Evolutionary conservation across 2,888 invertebrate genomes (phyloP).

Genomic region (Noctuana brunneofusca): DNA sequence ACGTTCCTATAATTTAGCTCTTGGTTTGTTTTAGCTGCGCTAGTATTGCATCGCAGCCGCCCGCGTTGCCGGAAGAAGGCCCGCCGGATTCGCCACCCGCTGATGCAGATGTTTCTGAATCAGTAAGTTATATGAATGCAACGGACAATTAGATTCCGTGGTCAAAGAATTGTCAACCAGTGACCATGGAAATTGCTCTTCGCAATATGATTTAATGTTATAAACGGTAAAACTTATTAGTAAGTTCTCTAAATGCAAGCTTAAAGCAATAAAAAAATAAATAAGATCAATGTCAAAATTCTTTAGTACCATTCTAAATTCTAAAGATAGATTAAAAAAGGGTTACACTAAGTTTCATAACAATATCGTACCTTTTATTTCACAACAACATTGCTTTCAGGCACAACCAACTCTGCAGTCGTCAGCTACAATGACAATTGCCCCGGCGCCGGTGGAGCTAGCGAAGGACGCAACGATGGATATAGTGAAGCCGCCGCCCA

Average conservation of each 20-base stretch:
- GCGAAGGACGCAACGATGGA: slow-evolving; percentile 59
- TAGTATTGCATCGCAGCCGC: slow-evolving; percentile 57
- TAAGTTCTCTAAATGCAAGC: too few species aligned
- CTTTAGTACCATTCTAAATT: too few species aligned
- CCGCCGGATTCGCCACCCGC: slow-evolving; percentile 52
- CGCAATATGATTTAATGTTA: too few species aligned
- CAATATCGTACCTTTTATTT: background rate
- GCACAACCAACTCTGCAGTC: slow-evolving; percentile 64
- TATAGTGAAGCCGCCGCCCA: slow-evolving; percentile 51
- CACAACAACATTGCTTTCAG: slow-evolving; percentile 36
- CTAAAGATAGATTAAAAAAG: too few species aligned
- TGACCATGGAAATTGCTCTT: too few species aligned
- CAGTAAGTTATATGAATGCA: slow-evolving; percentile 35
- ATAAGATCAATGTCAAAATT: too few species aligned
- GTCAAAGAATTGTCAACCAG: too few species aligned
- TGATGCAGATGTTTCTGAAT: slow-evolving; percentile 43
- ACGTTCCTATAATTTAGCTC: background rate
- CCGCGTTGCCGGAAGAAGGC: slow-evolving; percentile 59
- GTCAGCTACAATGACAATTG: slow-evolving; percentile 74
- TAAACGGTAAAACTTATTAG: too few species aligned
- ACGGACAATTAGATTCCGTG: too few species aligned
- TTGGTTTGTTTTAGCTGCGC: slow-evolving; percentile 53
- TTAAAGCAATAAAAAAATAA: too few species aligned
- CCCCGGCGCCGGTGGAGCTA: slow-evolving; percentile 55
- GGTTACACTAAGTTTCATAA: background rate